A percentile compares a stretch with the other conserved stretches of the same genome.
These are phyloP conservation scores for Philopotamus ludificatus DNA, from an alignment of 1,140 invertebrate species.

Conservation along the genomic window DNA sequence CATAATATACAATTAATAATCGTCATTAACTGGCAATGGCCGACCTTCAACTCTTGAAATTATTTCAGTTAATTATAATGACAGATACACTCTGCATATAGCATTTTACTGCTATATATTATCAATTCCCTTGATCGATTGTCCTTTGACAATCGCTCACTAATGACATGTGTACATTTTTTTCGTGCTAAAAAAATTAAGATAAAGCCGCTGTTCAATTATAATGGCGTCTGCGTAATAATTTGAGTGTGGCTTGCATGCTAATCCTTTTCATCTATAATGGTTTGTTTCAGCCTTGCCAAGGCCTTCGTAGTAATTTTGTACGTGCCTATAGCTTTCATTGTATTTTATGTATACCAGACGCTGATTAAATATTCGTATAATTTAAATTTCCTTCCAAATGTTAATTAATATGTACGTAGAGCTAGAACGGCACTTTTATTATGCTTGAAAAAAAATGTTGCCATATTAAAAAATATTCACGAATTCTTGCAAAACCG, in stretches of 20 bases:
- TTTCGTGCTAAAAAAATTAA: not conserved
- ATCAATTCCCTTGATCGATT: constrained; percentile 1
- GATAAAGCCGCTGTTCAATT: not conserved
- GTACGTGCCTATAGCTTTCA: constrained; percentile 11
- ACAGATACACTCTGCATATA: too few relatives aligned
- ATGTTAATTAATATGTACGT: too few relatives aligned
- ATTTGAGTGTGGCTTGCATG: not conserved
- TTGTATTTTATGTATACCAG: too few relatives aligned
- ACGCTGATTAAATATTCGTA: too few relatives aligned
- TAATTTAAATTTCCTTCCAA: too few relatives aligned
- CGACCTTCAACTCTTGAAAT: constrained; percentile 2
- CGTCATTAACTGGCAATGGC: not conserved
- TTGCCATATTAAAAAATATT: too few relatives aligned
- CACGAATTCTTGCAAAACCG: too few relatives aligned
- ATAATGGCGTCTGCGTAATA: constrained; percentile 9
- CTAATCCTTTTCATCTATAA: constrained; percentile 16
- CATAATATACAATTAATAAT: too few relatives aligned
- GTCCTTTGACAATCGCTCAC: not conserved
- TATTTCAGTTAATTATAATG: not conserved
- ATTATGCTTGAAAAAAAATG: too few relatives aligned
- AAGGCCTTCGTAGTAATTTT: constrained; percentile 27
- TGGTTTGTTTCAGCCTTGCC: constrained; percentile 15
- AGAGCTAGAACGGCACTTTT: too few relatives aligned
- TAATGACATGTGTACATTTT: not conserved
- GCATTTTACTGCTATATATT: not conserved